Base-by-base conservation (phyloP, 2,888 invertebrate genomes). In the Sthenelais limicola region DNA sequence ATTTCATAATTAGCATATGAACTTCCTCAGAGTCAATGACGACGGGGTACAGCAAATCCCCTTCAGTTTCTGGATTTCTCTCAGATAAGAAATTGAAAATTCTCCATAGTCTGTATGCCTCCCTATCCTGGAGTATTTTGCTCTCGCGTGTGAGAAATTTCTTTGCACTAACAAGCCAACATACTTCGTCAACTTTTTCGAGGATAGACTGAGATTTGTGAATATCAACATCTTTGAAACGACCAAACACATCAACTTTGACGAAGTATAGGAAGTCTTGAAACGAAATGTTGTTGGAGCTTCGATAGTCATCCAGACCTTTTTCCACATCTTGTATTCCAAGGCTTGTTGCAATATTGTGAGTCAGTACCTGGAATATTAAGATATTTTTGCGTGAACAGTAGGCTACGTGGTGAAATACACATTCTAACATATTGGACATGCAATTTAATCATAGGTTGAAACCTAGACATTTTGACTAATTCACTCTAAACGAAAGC, bases 81-180 rank as follows among this genome's bases (percentile, higher is more conserved):
- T 94, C 94, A 0, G 92, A 92, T 4, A 94, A 89, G 15, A 94
- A 90, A 82, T 94, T 94, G 87, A 94, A 94, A 80, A 94, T 92
- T 77, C 93, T 89, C 82, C 82, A 83, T 21, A 82, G 75, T 54
- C 93, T 92, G 85, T 92, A 93, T 7, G 92, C 90, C 24, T 92
- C 92, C 70, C 91, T 90, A 77, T 92, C 92, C 12, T 90, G 87
- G 79, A 93, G 92, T 9, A 91, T 86, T 28, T 28, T 3, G 15
- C 28, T 30, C 24, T 71, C 62, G 7, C 48, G 58, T 3, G 1
- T 86, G 28, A 92, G 82, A 76, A 91, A 91, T 70, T 89, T 90
- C 83, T 92, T 92, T 72, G 92, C 91, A 83, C 94, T 94, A 7
- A 94, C 91, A 73, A 93, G 88, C 94, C 94, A 94, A 85, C 94